Base-by-base conservation (phyloP, 2,113 vertebrate genomes). In the Lophura nycthemera region DNA sequence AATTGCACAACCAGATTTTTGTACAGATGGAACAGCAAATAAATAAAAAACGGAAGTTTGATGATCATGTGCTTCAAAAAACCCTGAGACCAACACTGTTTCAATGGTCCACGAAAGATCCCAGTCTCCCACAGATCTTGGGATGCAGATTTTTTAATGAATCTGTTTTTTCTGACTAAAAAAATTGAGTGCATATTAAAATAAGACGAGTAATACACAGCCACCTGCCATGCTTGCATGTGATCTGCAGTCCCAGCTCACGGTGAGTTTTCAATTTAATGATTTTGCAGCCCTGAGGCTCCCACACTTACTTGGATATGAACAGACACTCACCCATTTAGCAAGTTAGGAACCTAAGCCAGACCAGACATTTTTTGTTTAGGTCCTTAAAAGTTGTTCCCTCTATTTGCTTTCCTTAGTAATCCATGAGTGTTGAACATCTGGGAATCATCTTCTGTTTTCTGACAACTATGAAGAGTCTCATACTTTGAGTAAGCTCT, bases 391-490 rank as follows among this genome's bases (percentile, higher is more conserved):
- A 94, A 83, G 60, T 91, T 88, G 48, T 69, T 94, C 73, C 27
- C 40, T 80, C 59, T 96, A 19, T 97, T 92, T 96, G 76, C 91
- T 97, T 95, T 96, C 80, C 75, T 92, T 90, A 66, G 45, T 92
- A 92, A 95, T 95, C 82, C 92, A 36, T 1, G 27, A 91, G 70
- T 45, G 10, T 36, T 65, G 86, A 94, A 90, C 92, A 96, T 93
- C 90, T 97, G 95, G 93, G 86, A 70, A 34, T 61, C 74, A 91
- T 95, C 79, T 85, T 56, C 59, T 83, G 48, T 66, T 81, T 94
- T 95, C 90, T 93, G 92, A 88, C 21, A 38, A 71, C 64, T 63
- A 6, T 52, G 86, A 85, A 52, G 82, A 72, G 78, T 70, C 82
- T 81, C 40, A 32, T 75, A 63, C 75, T 90, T 90, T 86, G 80